Percentiles rank a stretch among this genome's conserved stretches.
These are phyloP conservation scores for Aplysina aerophoba DNA, from an alignment of 37 sponge, comb jelly and placozoan genomes.

Conservation along the genomic window DNA sequence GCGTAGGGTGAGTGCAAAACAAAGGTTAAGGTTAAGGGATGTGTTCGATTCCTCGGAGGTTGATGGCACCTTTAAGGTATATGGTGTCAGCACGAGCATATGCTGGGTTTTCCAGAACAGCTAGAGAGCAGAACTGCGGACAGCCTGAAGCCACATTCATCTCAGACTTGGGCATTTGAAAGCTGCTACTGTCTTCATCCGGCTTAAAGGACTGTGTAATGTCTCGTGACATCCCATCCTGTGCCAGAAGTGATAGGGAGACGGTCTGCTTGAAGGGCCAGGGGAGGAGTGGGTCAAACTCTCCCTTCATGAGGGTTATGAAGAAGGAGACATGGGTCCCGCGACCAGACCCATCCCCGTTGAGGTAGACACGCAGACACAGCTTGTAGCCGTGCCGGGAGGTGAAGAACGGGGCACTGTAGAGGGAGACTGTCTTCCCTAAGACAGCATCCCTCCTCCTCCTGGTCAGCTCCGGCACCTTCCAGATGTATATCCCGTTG, in stretches of 20 bases:
- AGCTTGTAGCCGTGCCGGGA: slow-evolving; percentile 82
- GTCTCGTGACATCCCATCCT: slow-evolving; percentile 48
- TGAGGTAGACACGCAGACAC: slow-evolving; percentile 81
- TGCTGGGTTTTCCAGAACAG: slow-evolving; percentile 47
- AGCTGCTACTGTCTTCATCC: slow-evolving; percentile 56
- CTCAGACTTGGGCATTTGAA: slow-evolving; percentile 70
- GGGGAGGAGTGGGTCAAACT: slow-evolving; percentile 82
- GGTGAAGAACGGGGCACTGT: slow-evolving; percentile 88
- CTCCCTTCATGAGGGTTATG: slow-evolving; percentile 83
- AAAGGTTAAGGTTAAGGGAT: slow-evolving; percentile 6
- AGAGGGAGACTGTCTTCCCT: slow-evolving; percentile 77
- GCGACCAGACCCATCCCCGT: slow-evolving; percentile 87
- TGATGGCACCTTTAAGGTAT: slow-evolving; percentile 65
- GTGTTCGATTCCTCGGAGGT: slow-evolving; percentile 41
- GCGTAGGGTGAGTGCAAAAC: too few relatives aligned
- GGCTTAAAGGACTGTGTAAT: slow-evolving; percentile 79
- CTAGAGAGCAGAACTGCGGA: slow-evolving; percentile 77
- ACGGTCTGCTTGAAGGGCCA: slow-evolving; percentile 86
- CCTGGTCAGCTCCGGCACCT: slow-evolving; percentile 72
- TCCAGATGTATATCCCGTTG: slow-evolving; percentile 79
- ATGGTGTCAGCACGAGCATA: slow-evolving; percentile 84
- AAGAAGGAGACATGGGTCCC: slow-evolving; percentile 78
- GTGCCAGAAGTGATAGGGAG: slow-evolving; percentile 72
- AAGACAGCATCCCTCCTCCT: slow-evolving; percentile 69
- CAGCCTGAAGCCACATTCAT: slow-evolving; percentile 92